These are phyloP conservation scores for Manduca sexta DNA, from an alignment of 1,140 invertebrate species.

Conservation along the genomic window DNA sequence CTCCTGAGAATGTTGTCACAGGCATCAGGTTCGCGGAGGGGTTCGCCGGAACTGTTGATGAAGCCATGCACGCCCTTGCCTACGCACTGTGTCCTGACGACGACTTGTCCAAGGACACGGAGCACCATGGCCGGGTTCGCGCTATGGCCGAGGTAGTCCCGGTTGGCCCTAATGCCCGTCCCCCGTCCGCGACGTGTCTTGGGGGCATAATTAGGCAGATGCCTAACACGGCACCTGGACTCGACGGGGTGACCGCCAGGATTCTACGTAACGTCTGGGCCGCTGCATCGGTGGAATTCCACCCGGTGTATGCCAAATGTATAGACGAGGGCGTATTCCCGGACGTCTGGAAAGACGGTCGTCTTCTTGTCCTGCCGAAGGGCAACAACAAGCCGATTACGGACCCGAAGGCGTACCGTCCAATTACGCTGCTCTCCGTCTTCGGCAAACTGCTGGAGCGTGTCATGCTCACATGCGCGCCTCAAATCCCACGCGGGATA, in stretches of 20 bases:
- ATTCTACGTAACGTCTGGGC: slow-evolving; percentile 7
- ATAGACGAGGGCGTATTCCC: slow-evolving; percentile 1
- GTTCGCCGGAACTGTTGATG: slow-evolving; percentile 9
- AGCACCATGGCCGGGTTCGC: slow-evolving; percentile 11
- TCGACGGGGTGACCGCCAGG: slow-evolving; percentile 24
- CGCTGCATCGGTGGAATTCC: slow-evolving; percentile 11
- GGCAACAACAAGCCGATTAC: not conserved
- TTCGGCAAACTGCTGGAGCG: slow-evolving; percentile 56
- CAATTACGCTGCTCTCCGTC: slow-evolving; percentile 6
- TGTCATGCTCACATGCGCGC: slow-evolving; percentile 29
- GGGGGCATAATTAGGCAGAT: slow-evolving; percentile 9
- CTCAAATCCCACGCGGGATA: slow-evolving; percentile 5
- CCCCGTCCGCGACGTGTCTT: not conserved
- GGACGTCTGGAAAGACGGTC: slow-evolving; percentile 3
- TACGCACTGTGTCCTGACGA: slow-evolving; percentile 23
- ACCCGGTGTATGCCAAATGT: not conserved
- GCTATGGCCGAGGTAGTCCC: slow-evolving; percentile 7
- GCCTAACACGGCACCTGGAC: slow-evolving; percentile 36
- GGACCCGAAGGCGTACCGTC: slow-evolving; percentile 3
- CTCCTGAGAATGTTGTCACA: slow-evolving; percentile 18
- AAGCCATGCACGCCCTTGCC: slow-evolving; percentile 21
- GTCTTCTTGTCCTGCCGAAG: slow-evolving; percentile 1
- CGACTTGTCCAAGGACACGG: slow-evolving; percentile 6
- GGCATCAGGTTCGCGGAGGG: slow-evolving; percentile 12
- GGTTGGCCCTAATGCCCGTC: not conserved